Base-by-base conservation (phyloP, 1,140 invertebrate species). In the Drosophila aff. region DNA sequence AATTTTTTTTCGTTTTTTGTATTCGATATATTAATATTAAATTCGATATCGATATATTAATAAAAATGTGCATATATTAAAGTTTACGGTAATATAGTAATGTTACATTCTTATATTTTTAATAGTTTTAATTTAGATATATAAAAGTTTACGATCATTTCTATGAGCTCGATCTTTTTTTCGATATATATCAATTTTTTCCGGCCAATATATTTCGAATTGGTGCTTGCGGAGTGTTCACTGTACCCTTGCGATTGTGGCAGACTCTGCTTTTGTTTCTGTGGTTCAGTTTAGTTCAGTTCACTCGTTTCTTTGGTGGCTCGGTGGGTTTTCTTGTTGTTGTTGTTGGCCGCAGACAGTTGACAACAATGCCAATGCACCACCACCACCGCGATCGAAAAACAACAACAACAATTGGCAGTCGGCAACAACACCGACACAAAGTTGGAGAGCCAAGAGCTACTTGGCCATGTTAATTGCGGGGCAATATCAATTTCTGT, bases 381-480 rank as follows among this genome's bases (percentile, higher is more conserved):
- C 41, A 44, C 26, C 28, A 40, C 26, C 41, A 28, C 21, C 31
- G 36, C 10, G 10, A 62, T n/a, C 15, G 4, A 31, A 6, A 52
- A 16, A 31, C 46, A 64, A 21, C 46, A 52, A 49, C 52, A 50
- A 43, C 21, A 69, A 41, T 18, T 52, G 50, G 28, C 36, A 40
- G 18, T n/a, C 21, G 13, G 46, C 44, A 47, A 49, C 13, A 26
- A 26, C 11, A 55, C 11, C 28, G 38, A 55, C 13, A 68, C 52
- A 23, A 58, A 57, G 41, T 57, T 38, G 43, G 33, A 71, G 47
- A 69, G 66, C 63, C 47, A 71, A 65, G 40, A 63, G 49, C 47
- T 55, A 66, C 76, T 78, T 77, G 47, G 59, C 61, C 64, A 79
- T 69, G 81, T 64, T 79, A 76, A 83, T 83, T 83, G 60, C 55